A percentile compares a stretch with the other conserved stretches of the same genome.
Conservation (phyloP, 2,888 invertebrate species). For the Vandiemenella viatica region DNA sequence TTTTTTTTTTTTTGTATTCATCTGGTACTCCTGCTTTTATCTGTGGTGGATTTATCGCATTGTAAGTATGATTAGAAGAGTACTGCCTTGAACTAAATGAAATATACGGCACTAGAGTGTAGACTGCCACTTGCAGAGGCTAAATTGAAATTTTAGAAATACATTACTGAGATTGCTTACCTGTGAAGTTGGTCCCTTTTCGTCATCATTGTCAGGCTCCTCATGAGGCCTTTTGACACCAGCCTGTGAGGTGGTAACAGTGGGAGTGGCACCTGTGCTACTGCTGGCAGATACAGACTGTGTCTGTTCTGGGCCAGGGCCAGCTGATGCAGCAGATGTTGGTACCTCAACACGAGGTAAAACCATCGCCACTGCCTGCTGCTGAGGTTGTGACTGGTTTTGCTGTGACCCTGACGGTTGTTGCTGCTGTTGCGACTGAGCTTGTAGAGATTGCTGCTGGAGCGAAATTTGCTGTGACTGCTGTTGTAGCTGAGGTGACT, state of each 20-base stretch:
- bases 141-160: too few species aligned
- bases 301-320: conserved; percentile 31
- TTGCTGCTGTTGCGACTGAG: conserved; percentile 20
- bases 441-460: conserved; percentile 16
- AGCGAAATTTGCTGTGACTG: conserved; percentile 13
- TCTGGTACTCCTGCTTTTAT: too few species aligned
- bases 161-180: too few species aligned
- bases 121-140: too few species aligned
- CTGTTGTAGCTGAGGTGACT: conserved; percentile 11
- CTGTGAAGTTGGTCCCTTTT: conserved; percentile 8
- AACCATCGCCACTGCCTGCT: conserved; percentile 53
- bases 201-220: conserved; percentile 30
- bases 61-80: too few species aligned
- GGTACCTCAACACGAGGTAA: conserved; percentile 45
- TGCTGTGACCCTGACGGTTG: conserved; percentile 22
- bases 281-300: conserved; percentile 25
- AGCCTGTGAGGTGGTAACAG: conserved; percentile 51
- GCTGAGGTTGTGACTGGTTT: conserved; percentile 17
- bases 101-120: too few species aligned
- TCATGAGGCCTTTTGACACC: conserved; percentile 44
- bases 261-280: conserved; percentile 36
- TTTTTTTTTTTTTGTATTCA: too few species aligned
- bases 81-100: too few species aligned
- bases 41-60: too few species aligned
- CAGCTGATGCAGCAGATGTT: conserved; percentile 24